These are phyloP conservation scores for Cyanistes caeruleus DNA, from an alignment of 2,113 vertebrate species.

Conservation along the genomic window DNA sequence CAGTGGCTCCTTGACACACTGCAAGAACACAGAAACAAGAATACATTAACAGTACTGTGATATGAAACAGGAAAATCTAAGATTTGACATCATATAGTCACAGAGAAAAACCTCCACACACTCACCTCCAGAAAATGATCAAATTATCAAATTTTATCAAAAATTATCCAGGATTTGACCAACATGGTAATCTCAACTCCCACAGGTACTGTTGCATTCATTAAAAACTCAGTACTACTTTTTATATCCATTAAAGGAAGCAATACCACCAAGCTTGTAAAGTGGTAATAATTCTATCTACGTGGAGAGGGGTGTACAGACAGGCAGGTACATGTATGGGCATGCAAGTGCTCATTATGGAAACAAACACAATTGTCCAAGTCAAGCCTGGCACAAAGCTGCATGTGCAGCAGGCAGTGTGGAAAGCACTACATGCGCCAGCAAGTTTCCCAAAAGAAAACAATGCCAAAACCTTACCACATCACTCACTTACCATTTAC, in stretches of 20 bases:
- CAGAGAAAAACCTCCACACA: neutral
- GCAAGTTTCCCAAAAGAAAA: neutral
- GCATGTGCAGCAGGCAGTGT: neutral
- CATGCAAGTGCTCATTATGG: neutral
- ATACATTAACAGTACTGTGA: neutral
- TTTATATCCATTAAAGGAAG: neutral
- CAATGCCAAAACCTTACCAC: neutral
- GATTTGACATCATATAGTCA: neutral
- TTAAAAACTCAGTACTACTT: neutral
- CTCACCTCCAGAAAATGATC: neutral
- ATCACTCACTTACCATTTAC: neutral
- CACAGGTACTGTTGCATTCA: neutral
- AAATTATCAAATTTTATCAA: no score
- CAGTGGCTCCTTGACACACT: constrained; percentile 95
- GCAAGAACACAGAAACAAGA: constrained; percentile 30
- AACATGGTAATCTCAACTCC: neutral
- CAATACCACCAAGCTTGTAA: neutral
- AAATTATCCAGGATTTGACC: neutral
- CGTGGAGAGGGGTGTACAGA: neutral
- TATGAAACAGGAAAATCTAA: neutral
- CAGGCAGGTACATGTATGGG: rapidly evolving
- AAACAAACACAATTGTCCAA: neutral
- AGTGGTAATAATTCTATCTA: neutral
- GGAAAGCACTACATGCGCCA: neutral
- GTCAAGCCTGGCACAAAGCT: neutral